A percentile compares a stretch with the other conserved stretches of the same genome.
phyloP scores from a whole-genome alignment of 1,140 invertebrate genomes.

The Yoshiicerus persimilis region DNA sequence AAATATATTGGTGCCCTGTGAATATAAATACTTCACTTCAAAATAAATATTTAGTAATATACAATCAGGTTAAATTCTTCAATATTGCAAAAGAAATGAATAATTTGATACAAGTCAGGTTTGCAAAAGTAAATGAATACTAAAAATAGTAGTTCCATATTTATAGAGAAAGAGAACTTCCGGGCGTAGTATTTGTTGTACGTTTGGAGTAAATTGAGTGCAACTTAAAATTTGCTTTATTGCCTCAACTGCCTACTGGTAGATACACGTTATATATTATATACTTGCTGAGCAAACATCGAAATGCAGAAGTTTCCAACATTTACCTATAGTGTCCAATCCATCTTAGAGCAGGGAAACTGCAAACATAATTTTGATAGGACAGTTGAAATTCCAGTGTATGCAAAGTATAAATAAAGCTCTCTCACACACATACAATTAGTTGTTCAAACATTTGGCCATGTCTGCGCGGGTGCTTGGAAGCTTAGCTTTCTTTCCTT shows the following conservation, averaged over 20 bases:
- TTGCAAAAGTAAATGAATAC: too few relatives aligned
- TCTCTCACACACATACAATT: conserved; percentile 7
- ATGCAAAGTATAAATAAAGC: conserved; percentile 4
- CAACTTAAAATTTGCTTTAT: not conserved
- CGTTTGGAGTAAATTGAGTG: too few relatives aligned
- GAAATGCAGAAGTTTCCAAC: not conserved
- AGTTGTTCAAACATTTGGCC: conserved; percentile 20
- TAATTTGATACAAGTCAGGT: too few relatives aligned
- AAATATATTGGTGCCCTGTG: too few relatives aligned
- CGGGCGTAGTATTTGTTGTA: too few relatives aligned
- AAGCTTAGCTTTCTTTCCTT: not conserved
- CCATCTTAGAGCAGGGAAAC: not conserved
- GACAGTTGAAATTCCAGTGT: not conserved
- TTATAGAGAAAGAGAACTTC: too few relatives aligned
- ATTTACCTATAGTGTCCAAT: not conserved
- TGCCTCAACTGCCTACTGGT: not conserved
- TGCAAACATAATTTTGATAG: not conserved
- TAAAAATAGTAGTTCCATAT: too few relatives aligned
- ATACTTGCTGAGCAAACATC: not conserved
- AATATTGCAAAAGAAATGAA: too few relatives aligned
- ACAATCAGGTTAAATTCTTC: too few relatives aligned
- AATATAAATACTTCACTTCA: too few relatives aligned
- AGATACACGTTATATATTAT: not conserved
- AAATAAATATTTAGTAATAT: too few relatives aligned
- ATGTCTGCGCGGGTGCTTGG: not conserved